Evolutionary conservation across 2,888 invertebrate genomes (phyloP).

Genomic region (Drosophila nigricruria): DNA sequence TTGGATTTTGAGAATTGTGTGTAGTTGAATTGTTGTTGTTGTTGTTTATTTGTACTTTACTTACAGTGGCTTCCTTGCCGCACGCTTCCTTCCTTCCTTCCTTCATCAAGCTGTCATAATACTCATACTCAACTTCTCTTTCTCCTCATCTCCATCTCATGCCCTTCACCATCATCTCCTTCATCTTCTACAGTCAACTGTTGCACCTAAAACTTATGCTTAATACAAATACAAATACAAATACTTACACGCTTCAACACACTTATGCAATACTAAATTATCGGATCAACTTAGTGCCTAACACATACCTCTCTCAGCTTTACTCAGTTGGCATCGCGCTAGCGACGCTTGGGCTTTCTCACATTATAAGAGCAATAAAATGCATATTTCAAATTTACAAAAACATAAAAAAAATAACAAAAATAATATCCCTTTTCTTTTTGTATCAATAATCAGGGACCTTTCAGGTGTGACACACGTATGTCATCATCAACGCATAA

Average conservation of each 20-base stretch:
- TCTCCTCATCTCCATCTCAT: conserved; percentile 36
- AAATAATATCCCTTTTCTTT: conserved; percentile 25
- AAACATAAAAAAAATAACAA: conserved; percentile 51
- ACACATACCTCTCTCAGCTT: conserved; percentile 61
- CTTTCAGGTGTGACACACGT: conserved; percentile 26
- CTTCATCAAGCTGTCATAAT: conserved; percentile 11
- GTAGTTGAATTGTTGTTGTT: conserved; percentile 10
- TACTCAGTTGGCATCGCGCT: conserved; percentile 48
- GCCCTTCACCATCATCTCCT: conserved; percentile 16
- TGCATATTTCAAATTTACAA: conserved; percentile 70
- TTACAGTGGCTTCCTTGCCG: conserved; percentile 84
- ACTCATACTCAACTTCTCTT: conserved; percentile 25
- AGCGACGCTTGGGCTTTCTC: conserved; percentile 51
- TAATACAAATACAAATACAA: conserved; percentile 45
- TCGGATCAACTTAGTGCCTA: conserved; percentile 70
- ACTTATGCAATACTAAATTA: conserved; percentile 63
- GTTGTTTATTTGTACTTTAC: conserved; percentile 77
- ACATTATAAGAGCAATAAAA: conserved; percentile 55
- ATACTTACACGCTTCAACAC: conserved; percentile 51
- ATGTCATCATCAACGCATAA: conserved; percentile 71
- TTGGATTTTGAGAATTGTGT: conserved; percentile 58
- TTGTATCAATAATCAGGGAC: conserved; percentile 14
- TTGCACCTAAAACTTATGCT: conserved; percentile 68
- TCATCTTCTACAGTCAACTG: conserved; percentile 59
- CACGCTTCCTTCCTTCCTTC: conserved; percentile 51